Conservation (phyloP, 2,113 vertebrate species). For the Onychostoma macrolepis region DNA sequence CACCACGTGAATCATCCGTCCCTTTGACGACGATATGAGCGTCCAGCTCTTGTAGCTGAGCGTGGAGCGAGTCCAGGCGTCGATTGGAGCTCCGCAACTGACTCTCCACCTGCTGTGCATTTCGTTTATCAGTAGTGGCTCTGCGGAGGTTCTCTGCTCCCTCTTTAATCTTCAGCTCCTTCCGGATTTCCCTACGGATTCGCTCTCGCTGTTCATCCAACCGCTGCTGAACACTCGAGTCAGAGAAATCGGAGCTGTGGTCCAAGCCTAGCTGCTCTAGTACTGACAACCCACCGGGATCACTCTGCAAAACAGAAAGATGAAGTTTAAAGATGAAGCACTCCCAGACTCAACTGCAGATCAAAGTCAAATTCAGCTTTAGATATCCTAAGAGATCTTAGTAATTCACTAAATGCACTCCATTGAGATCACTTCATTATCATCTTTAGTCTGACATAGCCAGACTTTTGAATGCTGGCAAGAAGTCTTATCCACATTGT, state of each 20-base stretch:
- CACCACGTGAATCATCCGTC: slow-evolving; percentile 58
- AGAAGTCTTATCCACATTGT: not conserved
- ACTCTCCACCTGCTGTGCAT: slow-evolving; percentile 78
- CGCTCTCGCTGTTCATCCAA: slow-evolving; percentile 96
- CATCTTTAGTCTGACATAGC: not conserved
- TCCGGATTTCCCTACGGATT: slow-evolving; percentile 98
- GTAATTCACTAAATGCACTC: not conserved
- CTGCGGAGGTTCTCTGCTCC: slow-evolving; percentile 95
- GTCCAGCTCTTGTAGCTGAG: slow-evolving; percentile 81
- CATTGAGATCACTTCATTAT: not conserved
- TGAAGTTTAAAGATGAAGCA: slow-evolving; percentile 25
- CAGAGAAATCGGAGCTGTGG: slow-evolving; percentile 91
- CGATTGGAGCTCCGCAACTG: slow-evolving; percentile 78
- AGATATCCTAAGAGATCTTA: not conserved
- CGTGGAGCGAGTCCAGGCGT: slow-evolving; percentile 80
- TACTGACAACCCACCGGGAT: slow-evolving; percentile 85
- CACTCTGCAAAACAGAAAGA: slow-evolving; percentile 76
- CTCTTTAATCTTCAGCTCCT: slow-evolving; percentile 99
- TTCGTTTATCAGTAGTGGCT: slow-evolving; percentile 79
- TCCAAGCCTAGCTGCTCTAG: slow-evolving; percentile 86
- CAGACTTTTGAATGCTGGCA: not conserved
- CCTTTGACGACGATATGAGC: slow-evolving; percentile 78
- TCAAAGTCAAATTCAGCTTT: not conserved
- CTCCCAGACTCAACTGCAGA: not conserved
- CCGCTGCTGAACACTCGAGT: slow-evolving; percentile 94